Evolutionary conservation across 2,888 invertebrate species (phyloP).

Genomic region (Gymnoscelis rufifasciata): DNA sequence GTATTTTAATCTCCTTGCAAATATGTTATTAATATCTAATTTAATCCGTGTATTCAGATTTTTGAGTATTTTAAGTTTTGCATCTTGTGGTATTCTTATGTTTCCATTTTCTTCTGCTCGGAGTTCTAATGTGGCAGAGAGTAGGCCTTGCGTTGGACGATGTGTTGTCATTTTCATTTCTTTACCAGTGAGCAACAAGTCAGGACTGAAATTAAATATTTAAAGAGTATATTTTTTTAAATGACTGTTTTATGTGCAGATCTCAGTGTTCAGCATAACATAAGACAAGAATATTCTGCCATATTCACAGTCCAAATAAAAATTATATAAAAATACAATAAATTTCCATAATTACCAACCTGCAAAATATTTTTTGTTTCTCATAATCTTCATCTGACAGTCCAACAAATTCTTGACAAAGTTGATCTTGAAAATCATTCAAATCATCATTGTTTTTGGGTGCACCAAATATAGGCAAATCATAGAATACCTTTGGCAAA

Average conservation of each 20-base stretch:
- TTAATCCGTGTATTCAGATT: constrained; percentile 40
- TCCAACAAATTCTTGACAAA: constrained; percentile 56
- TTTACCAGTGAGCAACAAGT: constrained; percentile 6
- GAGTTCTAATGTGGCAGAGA: constrained; percentile 1
- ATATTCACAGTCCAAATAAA: neutral
- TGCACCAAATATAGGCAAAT: constrained; percentile 51
- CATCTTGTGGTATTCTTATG: constrained; percentile 9
- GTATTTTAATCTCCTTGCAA: constrained; percentile 51
- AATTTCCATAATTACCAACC: neutral
- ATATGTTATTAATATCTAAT: constrained; percentile 38
- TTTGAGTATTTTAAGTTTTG: constrained; percentile 42
- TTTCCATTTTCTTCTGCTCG: constrained; percentile 4
- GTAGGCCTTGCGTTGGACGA: constrained; percentile 4
- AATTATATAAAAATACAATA: neutral
- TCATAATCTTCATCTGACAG: constrained; percentile 19
- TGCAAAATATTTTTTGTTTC: constrained; percentile 10
- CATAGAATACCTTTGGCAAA: constrained; percentile 47
- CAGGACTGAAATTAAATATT: constrained; percentile 5
- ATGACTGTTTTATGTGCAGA: too few species aligned
- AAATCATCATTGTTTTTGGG: constrained; percentile 36
- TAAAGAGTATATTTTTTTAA: neutral
- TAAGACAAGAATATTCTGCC: too few species aligned
- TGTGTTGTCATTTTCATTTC: constrained; percentile 11
- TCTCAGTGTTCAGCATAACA: too few species aligned
- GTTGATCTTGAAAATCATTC: constrained; percentile 38